These are phyloP conservation scores for Meghimatium bilineatum DNA, from an alignment of 2,888 invertebrate genomes.

Conservation along the genomic window DNA sequence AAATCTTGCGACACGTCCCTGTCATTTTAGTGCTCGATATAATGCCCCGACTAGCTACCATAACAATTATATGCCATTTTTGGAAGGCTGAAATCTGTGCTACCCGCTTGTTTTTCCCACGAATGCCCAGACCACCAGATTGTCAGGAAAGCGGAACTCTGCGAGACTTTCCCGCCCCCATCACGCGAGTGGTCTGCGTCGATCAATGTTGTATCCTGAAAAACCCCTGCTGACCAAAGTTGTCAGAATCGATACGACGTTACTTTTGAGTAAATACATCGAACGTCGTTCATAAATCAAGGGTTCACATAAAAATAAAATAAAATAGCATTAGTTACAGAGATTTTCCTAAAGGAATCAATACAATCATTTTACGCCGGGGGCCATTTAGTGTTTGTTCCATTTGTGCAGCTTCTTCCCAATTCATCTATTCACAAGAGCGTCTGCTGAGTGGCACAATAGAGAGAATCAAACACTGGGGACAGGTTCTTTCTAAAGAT, in stretches of 20 bases:
- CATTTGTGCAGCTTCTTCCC: slow-evolving; percentile 3
- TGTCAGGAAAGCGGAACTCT: slow-evolving; percentile 36
- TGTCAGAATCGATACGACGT: slow-evolving; percentile 36
- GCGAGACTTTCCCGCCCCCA: slow-evolving; percentile 25
- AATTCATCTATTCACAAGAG: not conserved
- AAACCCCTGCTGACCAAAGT: slow-evolving; percentile 18
- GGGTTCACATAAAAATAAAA: slow-evolving; percentile 27
- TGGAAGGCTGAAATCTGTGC: slow-evolving; percentile 38
- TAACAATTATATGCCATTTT: slow-evolving; percentile 47
- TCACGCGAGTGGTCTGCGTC: slow-evolving; percentile 30
- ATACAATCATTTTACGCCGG: slow-evolving; percentile 28
- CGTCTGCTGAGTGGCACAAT: not conserved
- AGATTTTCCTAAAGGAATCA: slow-evolving; percentile 34
- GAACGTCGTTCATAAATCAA: slow-evolving; percentile 40
- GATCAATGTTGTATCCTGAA: slow-evolving; percentile 33
- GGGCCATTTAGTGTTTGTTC: slow-evolving; percentile 32
- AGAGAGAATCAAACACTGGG: slow-evolving; percentile 13
- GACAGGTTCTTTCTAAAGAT: slow-evolving; percentile 4
- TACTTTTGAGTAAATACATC: slow-evolving; percentile 44
- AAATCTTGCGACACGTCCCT: not conserved
- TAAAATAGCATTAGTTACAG: slow-evolving; percentile 43
- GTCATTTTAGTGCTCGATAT: slow-evolving; percentile 24
- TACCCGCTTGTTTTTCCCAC: slow-evolving; percentile 48
- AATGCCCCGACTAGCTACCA: slow-evolving; percentile 28
- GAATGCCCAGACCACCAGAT: slow-evolving; percentile 42